These are phyloP conservation scores for Tanaodytes sp. DNA, from an alignment of 2,888 invertebrate genomes.

Conservation along the genomic window DNA sequence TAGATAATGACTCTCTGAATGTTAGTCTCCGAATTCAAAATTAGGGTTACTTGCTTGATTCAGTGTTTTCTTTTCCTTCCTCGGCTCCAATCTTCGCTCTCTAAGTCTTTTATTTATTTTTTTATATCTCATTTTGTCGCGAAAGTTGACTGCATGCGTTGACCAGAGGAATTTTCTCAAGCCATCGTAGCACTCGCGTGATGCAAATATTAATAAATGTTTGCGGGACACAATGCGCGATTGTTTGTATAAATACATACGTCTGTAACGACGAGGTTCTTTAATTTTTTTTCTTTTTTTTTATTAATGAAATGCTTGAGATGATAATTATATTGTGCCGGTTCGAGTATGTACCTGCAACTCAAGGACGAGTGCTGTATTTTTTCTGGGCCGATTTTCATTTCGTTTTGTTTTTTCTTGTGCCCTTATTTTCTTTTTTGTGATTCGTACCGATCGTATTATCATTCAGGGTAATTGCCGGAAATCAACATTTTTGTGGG, in stretches of 20 bases:
- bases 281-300: constrained; percentile 26
- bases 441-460: constrained; percentile 37
- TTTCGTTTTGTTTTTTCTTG: constrained; percentile 26
- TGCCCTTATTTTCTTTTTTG: constrained; percentile 10
- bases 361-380: constrained; percentile 42
- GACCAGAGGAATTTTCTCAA: constrained; percentile 51
- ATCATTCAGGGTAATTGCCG: constrained; percentile 49
- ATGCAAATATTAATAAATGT: constrained; percentile 50
- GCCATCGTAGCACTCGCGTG: constrained; percentile 23
- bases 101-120: too few relatives aligned
- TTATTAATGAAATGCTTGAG: constrained; percentile 27
- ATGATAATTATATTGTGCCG: constrained; percentile 54
- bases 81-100: not conserved
- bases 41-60: constrained; percentile 68
- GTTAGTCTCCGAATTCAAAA: constrained; percentile 65
- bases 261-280: constrained; percentile 40
- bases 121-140: constrained; percentile 47
- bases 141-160: constrained; percentile 52
- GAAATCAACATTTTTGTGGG: constrained; percentile 52
- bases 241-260: constrained; percentile 50
- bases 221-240: constrained; percentile 41
- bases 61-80: constrained; percentile 39
- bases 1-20: constrained; percentile 69
- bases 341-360: constrained; percentile 46
- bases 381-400: constrained; percentile 39